Conservation (phyloP, 2,113 vertebrate genomes). For the Zapornia atra region DNA sequence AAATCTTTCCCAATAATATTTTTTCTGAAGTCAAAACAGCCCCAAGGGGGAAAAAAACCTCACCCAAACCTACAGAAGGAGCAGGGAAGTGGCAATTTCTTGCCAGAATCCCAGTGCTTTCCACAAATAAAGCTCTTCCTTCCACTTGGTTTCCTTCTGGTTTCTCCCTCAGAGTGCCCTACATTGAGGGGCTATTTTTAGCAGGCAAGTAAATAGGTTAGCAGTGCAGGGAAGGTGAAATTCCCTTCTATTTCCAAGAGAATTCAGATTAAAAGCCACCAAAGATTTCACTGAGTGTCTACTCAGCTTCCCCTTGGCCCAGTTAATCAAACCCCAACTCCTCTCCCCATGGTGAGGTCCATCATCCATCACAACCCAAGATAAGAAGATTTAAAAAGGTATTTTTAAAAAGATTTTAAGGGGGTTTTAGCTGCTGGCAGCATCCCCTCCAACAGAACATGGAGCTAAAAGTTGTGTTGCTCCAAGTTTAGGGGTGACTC, state of each 20-base stretch:
- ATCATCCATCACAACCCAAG: not conserved
- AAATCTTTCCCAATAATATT: rapidly evolving
- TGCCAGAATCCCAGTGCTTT: not conserved
- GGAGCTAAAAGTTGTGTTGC: no score
- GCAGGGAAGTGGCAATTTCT: not conserved
- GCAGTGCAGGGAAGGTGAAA: conserved; percentile 34
- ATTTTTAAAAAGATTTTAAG: not conserved
- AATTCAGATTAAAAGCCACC: not conserved
- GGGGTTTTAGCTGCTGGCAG: not conserved
- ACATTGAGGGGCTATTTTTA: conserved; percentile 61
- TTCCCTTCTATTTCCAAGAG: not conserved
- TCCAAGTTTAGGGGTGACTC: not conserved
- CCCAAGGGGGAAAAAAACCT: not conserved
- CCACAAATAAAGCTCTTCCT: not conserved
- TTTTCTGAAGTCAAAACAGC: not conserved
- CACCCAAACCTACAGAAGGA: not conserved
- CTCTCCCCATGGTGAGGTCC: not conserved
- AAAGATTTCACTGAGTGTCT: not conserved
- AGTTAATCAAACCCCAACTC: not conserved
- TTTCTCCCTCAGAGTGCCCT: not conserved
- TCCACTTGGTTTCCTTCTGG: not conserved
- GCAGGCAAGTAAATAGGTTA: not conserved
- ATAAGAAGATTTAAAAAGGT: not conserved
- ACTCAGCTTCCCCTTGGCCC: not conserved
- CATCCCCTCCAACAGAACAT: rapidly evolving